phyloP scores from a whole-genome alignment of 30 jellyfish, hydroid and myxozoan species.

The Aurelia sp. region DNA sequence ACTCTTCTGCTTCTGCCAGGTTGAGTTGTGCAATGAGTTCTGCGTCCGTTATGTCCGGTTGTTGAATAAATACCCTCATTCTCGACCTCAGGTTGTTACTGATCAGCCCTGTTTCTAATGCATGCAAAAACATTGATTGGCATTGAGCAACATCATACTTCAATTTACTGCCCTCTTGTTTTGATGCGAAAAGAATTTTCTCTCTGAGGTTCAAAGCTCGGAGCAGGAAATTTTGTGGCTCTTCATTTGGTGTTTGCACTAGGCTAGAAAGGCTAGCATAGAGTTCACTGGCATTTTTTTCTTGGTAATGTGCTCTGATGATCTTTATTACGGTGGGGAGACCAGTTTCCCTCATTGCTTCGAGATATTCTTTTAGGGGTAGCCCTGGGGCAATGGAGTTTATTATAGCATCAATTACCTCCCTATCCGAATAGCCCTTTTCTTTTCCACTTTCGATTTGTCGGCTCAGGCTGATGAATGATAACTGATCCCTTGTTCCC shows the following conservation, averaged over 20 bases:
- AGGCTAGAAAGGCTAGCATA: conserved; percentile 29
- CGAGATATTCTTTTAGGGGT: conserved; percentile 39
- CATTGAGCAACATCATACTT: conserved; percentile 28
- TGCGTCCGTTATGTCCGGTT: conserved; percentile 7
- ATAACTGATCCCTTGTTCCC: not conserved
- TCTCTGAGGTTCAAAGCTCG: conserved; percentile 52
- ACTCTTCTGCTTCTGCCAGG: conserved; percentile 30
- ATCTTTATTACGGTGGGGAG: conserved; percentile 24
- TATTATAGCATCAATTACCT: conserved; percentile 29
- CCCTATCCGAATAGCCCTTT: conserved; percentile 40
- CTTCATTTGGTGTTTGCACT: conserved; percentile 41
- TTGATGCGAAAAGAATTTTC: conserved; percentile 23
- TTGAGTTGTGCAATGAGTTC: conserved; percentile 10
- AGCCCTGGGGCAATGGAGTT: conserved; percentile 29
- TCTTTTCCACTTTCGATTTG: conserved; percentile 20
- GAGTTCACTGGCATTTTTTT: conserved; percentile 59
- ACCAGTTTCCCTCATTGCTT: conserved; percentile 45
- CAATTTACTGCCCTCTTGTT: conserved; percentile 22
- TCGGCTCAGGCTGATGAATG: too few relatives aligned
- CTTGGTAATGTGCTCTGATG: conserved; percentile 56
- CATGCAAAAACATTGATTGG: conserved; percentile 45
- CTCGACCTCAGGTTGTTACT: conserved; percentile 25
- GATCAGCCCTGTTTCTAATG: conserved; percentile 28
- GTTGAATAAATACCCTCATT: not conserved
- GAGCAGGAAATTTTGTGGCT: conserved; percentile 52